Conservation (phyloP, 2,797 vertebrate species). For the Gorsachius magnificus region DNA sequence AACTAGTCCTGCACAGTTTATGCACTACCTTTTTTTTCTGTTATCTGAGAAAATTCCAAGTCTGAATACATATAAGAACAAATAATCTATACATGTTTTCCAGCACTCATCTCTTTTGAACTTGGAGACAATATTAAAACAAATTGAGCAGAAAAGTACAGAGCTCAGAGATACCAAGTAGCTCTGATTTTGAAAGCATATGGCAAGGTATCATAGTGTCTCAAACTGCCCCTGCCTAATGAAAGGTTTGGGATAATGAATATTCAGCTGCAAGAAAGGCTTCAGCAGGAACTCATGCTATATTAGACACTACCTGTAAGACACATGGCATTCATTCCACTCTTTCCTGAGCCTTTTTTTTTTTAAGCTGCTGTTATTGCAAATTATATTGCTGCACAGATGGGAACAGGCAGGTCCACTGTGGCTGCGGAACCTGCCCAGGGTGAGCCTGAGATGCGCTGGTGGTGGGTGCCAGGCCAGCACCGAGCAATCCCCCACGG, state of each 20-base stretch:
- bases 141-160: neutral
- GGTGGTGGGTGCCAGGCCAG: neutral
- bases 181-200: neutral
- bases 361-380: neutral
- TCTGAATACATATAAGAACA: neutral
- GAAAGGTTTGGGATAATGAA: neutral
- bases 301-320: neutral
- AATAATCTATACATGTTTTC: neutral
- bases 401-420: neutral
- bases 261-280: neutral
- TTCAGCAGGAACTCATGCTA: neutral
- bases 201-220: neutral
- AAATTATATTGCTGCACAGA: neutral
- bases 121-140: neutral
- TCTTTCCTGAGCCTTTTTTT: neutral
- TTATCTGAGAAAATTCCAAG: neutral
- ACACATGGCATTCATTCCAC: neutral
- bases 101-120: neutral
- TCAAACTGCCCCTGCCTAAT: neutral
- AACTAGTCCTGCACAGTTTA: neutral
- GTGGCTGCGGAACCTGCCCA: neutral
- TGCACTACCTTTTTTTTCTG: neutral
- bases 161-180: neutral
- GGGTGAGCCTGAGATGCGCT: neutral
- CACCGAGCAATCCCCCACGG: rapidly evolving